phyloP scores from a whole-genome alignment of 2,888 invertebrate genomes.

The Pseudococcus viburni region DNA sequence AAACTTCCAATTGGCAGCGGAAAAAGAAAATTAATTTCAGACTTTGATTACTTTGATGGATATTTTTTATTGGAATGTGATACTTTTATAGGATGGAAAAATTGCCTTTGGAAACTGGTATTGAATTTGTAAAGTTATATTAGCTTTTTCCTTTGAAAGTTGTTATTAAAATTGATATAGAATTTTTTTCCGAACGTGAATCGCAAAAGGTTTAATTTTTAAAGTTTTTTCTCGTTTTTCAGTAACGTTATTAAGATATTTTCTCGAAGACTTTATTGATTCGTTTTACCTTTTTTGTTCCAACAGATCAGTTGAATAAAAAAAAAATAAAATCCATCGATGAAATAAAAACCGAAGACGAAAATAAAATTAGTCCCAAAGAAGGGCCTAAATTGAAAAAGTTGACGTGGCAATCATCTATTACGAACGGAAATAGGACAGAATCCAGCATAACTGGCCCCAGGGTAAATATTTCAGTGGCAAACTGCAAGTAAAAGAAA shows the following conservation, averaged over 20 bases:
- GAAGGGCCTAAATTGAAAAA: constrained; percentile 47
- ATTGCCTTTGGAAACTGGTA: background rate
- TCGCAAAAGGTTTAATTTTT: background rate
- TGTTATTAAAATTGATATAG: background rate
- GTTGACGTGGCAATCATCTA: constrained; percentile 65
- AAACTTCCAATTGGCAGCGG: background rate
- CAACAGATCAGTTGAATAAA: constrained; percentile 40
- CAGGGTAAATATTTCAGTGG: background rate
- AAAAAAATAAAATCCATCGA: constrained; percentile 45
- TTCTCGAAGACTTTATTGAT: background rate
- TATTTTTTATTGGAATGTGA: background rate
- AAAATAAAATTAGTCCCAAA: background rate
- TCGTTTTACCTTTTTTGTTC: background rate
- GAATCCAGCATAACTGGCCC: constrained; percentile 23
- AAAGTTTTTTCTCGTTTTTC: background rate
- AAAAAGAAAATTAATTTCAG: constrained; percentile 2
- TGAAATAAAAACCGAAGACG: constrained; percentile 37
- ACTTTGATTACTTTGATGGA: background rate
- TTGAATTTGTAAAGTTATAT: constrained; percentile 24
- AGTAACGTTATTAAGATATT: background rate
- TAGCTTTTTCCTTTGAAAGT: background rate
- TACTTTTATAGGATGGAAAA: background rate
- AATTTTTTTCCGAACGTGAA: background rate
- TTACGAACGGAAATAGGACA: constrained; percentile 50
- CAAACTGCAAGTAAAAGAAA: too few relatives aligned